phyloP scores from a whole-genome alignment of 2,797 vertebrate genomes.

The Hydrocynus forskahlii region DNA sequence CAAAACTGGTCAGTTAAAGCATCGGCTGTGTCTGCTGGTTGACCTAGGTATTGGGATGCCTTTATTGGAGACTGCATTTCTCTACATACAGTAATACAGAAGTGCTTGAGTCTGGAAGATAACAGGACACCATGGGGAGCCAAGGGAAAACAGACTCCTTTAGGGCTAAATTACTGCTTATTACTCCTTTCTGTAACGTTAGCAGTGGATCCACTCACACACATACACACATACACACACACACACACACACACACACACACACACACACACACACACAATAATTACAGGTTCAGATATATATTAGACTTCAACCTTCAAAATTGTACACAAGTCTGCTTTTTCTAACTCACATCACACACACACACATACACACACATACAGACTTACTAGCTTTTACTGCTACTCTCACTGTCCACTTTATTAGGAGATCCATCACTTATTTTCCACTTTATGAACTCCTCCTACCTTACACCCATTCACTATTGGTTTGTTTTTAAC shows the following conservation, averaged over 20 bases:
- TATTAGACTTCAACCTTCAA: not conserved
- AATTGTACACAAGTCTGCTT: not conserved
- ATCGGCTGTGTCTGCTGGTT: not conserved
- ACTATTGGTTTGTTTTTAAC: not conserved
- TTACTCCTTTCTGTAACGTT: conserved; percentile 9
- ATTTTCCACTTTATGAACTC: not conserved
- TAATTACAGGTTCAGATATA: not conserved
- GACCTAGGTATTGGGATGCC: not conserved
- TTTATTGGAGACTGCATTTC: not conserved
- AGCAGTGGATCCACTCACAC: not conserved
- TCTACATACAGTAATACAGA: not conserved
- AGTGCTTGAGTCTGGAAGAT: not conserved
- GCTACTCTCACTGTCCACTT: not conserved
- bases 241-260: not conserved
- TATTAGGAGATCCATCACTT: not conserved
- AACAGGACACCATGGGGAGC: not conserved
- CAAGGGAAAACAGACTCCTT: not conserved
- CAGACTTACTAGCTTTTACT: not conserved
- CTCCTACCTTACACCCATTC: too few species aligned
- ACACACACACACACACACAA: conserved; percentile 6
- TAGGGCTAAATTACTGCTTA: conserved; percentile 5
- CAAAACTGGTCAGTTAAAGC: not conserved
- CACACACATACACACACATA: conserved; percentile 2
- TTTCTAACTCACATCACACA: too few species aligned
- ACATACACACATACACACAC: not conserved